These are phyloP conservation scores for Scalopus aquaticus DNA, from an alignment of 2,113 vertebrate genomes.

Conservation along the genomic window DNA sequence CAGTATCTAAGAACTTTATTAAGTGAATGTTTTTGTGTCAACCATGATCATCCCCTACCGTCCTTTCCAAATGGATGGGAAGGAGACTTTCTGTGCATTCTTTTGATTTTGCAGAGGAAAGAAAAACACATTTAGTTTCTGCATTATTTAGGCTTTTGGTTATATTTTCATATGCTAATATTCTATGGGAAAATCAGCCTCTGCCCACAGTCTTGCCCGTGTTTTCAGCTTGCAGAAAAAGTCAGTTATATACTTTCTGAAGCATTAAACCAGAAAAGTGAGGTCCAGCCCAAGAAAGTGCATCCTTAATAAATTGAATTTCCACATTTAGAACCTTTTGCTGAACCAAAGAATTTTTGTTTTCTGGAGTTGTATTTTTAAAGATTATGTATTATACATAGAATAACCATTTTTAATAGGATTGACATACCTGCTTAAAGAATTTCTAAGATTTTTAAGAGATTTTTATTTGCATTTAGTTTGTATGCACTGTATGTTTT, in stretches of 20 bases:
- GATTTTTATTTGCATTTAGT: conserved; percentile 80
- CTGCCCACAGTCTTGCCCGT: not conserved
- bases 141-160: conserved; percentile 32
- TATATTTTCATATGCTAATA: conserved; percentile 55
- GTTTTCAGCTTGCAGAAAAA: conserved; percentile 41
- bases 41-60: not conserved
- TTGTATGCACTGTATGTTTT: conserved; percentile 76
- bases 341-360: conserved; percentile 83
- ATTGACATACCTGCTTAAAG: conserved; percentile 56
- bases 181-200: conserved; percentile 4
- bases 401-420: conserved; percentile 71
- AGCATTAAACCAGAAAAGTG: not conserved
- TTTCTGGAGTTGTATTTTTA: conserved; percentile 77
- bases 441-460: conserved; percentile 80
- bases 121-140: not conserved
- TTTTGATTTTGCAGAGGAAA: conserved; percentile 25
- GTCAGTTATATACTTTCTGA: not conserved
- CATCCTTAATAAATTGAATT: conserved; percentile 43
- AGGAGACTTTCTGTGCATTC: not conserved
- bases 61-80: not conserved
- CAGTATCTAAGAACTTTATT: not conserved
- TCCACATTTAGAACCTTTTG: conserved; percentile 66
- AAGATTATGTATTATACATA: conserved; percentile 67
- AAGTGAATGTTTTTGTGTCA: not conserved
- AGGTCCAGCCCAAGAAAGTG: not conserved